Conservation (phyloP, 92 coral and sea anemone genomes). For the Actinostola sp. region DNA sequence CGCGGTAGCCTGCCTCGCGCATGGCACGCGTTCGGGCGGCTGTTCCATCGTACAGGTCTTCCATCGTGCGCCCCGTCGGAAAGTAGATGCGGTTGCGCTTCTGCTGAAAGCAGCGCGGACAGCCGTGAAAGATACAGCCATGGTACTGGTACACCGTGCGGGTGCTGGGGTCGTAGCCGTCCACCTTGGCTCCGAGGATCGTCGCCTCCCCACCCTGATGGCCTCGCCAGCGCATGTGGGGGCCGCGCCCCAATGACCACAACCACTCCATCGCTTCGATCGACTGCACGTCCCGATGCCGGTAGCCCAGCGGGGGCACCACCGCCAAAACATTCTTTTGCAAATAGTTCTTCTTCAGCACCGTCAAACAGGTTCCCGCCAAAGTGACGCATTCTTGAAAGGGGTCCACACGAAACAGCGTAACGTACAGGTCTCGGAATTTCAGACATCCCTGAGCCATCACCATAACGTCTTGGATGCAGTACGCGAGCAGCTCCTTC, state of each 20-base stretch:
- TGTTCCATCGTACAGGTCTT: background rate
- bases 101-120: slow-evolving; percentile 4
- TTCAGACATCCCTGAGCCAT: slow-evolving; percentile 2
- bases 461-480: slow-evolving; percentile 1
- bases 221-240: background rate
- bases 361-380: slow-evolving; percentile 18
- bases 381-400: slow-evolving; percentile 18
- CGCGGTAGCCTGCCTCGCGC: background rate
- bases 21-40: background rate
- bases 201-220: background rate
- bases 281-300: slow-evolving; percentile 4
- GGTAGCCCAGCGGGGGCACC: slow-evolving; percentile 32
- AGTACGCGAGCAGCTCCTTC: background rate
- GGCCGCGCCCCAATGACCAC: background rate
- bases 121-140: slow-evolving; percentile 33
- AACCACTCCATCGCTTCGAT: slow-evolving; percentile 10
- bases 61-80: background rate
- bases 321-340: background rate
- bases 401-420: slow-evolving; percentile 5
- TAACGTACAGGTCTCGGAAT: slow-evolving; percentile 3
- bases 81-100: background rate
- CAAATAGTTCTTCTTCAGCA: background rate
- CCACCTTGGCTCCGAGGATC: slow-evolving; percentile 5
- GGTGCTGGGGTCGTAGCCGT: background rate
- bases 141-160: slow-evolving; percentile 35